Conservation (phyloP, 1,140 invertebrate species). For the Hypothenemus hampei region DNA sequence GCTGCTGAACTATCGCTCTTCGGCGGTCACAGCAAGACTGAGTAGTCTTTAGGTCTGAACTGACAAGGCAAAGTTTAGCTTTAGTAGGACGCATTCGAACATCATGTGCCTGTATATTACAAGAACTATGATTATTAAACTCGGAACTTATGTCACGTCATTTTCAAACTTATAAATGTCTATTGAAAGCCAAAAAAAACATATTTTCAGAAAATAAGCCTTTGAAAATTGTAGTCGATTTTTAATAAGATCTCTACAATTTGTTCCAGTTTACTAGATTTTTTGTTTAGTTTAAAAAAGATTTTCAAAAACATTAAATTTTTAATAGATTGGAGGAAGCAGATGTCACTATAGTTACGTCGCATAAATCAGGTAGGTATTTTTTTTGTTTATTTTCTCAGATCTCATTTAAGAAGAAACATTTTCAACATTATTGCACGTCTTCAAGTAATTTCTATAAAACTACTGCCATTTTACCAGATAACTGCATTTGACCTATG, state of each 20-base stretch:
- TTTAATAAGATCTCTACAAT: constrained; percentile 14
- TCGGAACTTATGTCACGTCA: constrained; percentile 26
- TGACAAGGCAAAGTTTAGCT: constrained; percentile 23
- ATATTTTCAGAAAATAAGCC: background rate
- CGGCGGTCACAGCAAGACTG: constrained; percentile 19
- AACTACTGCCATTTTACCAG: too few relatives aligned
- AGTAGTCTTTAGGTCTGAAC: constrained; percentile 20
- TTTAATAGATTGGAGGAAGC: too few relatives aligned
- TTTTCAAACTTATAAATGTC: constrained; percentile 19
- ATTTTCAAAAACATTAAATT: too few relatives aligned
- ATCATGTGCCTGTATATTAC: constrained; percentile 22
- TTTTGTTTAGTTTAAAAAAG: too few relatives aligned
- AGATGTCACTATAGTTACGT: too few relatives aligned
- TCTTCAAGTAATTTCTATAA: too few relatives aligned
- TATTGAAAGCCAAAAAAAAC: constrained; percentile 8
- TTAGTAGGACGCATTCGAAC: constrained; percentile 19
- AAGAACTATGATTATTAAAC: constrained; percentile 27
- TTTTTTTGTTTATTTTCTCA: too few relatives aligned
- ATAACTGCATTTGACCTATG: too few relatives aligned
- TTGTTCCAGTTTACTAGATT: too few relatives aligned
- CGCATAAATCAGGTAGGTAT: too few relatives aligned
- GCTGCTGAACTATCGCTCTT: background rate
- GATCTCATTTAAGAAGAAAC: too few relatives aligned
- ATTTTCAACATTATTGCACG: too few relatives aligned
- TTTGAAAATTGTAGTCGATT: constrained; percentile 6